A percentile compares a stretch with the other conserved stretches of the same genome.
These are phyloP conservation scores for Baccha elongata DNA, from an alignment of 2,888 invertebrate genomes.

Conservation along the genomic window DNA sequence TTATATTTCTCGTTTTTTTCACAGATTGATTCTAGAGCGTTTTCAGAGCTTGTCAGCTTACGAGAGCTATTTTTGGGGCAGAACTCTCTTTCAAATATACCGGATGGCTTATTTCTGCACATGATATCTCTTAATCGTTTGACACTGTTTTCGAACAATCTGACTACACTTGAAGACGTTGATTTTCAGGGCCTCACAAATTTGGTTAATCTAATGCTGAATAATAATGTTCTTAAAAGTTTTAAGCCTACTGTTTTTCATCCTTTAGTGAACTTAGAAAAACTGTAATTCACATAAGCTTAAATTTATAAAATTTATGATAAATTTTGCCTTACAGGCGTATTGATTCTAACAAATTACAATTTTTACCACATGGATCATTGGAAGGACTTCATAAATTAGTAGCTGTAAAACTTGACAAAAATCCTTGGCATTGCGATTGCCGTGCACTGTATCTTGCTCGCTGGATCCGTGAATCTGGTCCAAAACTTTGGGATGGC, in stretches of 20 bases:
- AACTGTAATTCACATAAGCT: conserved; percentile 82
- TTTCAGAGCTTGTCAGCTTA: conserved; percentile 82
- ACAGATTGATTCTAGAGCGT: conserved; percentile 82
- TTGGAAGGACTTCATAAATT: conserved; percentile 84
- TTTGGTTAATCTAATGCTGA: conserved; percentile 84
- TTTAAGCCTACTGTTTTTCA: conserved; percentile 82
- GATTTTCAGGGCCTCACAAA: conserved; percentile 83
- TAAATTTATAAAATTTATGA: conserved; percentile 75
- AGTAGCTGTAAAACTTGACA: conserved; percentile 85
- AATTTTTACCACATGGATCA: conserved; percentile 85
- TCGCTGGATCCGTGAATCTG: conserved; percentile 83
- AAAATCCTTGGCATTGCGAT: conserved; percentile 87
- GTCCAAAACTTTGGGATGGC: conserved; percentile 83
- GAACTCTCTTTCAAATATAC: conserved; percentile 83
- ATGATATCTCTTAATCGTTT: conserved; percentile 83
- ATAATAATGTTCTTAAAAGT: conserved; percentile 84
- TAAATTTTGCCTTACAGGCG: conserved; percentile 82
- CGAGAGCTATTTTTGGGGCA: conserved; percentile 84
- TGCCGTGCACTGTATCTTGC: conserved; percentile 87
- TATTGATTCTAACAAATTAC: conserved; percentile 86
- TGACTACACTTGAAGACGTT: conserved; percentile 81
- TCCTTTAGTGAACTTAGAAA: conserved; percentile 82
- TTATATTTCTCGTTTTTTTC: not conserved
- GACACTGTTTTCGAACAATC: conserved; percentile 84
- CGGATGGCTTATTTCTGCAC: conserved; percentile 82